phyloP scores from a whole-genome alignment of 2,113 vertebrate genomes.

The Pongo abelii region DNA sequence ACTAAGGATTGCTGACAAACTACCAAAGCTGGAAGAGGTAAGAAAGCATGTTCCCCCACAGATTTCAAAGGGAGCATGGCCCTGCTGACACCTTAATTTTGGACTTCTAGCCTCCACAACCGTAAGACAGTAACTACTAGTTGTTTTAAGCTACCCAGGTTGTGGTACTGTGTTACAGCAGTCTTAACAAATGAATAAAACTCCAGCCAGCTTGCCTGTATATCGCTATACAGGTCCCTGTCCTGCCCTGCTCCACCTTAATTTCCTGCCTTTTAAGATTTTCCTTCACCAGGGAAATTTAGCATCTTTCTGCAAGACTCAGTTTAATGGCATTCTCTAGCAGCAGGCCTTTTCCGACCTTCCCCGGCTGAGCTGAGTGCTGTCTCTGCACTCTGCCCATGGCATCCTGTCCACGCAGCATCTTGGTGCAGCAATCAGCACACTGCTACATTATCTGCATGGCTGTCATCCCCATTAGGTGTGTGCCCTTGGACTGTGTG shows the following conservation, averaged over 20 bases:
- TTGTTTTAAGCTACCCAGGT: not conserved
- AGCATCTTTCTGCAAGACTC: not conserved
- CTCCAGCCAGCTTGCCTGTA: not conserved
- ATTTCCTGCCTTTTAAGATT: not conserved
- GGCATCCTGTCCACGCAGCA: accelerated
- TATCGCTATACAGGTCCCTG: not conserved
- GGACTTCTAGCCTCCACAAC: not conserved
- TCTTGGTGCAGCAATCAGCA: accelerated
- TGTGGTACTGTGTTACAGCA: not conserved
- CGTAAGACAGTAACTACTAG: not conserved
- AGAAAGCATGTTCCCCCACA: not conserved
- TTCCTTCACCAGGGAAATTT: not conserved
- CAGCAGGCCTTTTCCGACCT: not conserved
- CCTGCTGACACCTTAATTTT: not conserved
- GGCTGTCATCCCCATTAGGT: not conserved
- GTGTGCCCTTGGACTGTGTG: not conserved
- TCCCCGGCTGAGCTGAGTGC: not conserved
- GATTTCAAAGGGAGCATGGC: not conserved
- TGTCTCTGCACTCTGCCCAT: not conserved
- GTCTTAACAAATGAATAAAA: not conserved
- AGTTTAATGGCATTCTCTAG: not conserved
- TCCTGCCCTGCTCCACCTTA: not conserved
- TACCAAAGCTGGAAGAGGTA: not conserved
- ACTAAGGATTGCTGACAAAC: not conserved
- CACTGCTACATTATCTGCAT: accelerated